A percentile compares a stretch with the other conserved stretches of the same genome.
Conservation (phyloP, 1,140 invertebrate genomes). For the Nebria ingens region DNA sequence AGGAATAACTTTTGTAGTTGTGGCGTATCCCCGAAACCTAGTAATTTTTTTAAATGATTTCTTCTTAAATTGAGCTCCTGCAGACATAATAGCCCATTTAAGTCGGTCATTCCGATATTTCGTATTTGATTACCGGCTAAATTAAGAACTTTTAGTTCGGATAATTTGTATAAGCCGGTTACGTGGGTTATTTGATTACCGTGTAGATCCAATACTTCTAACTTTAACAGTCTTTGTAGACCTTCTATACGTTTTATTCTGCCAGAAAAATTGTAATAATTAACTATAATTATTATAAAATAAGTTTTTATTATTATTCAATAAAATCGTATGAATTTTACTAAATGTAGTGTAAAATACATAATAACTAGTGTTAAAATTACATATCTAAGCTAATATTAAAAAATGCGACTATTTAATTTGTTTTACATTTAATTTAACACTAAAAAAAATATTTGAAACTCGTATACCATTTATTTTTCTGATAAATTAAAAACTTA, state of each 20-base stretch:
- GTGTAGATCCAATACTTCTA: conserved; percentile 86
- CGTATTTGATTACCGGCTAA: conserved; percentile 81
- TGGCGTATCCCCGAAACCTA: conserved; percentile 70
- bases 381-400: too few relatives aligned
- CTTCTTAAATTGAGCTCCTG: conserved; percentile 79
- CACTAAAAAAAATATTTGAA: too few relatives aligned
- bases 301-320: too few relatives aligned
- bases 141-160: conserved; percentile 78
- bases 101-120: conserved; percentile 57
- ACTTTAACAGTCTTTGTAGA: conserved; percentile 53
- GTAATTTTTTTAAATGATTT: conserved; percentile 69
- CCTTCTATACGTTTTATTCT: conserved; percentile 69
- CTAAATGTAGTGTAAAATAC: too few relatives aligned
- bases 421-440: too few relatives aligned
- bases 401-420: too few relatives aligned
- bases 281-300: too few relatives aligned
- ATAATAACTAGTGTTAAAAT: too few relatives aligned
- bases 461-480: too few relatives aligned
- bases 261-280: too few relatives aligned
- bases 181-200: conserved; percentile 72
- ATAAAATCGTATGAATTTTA: too few relatives aligned
- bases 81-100: conserved; percentile 63
- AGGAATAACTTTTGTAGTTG: conserved; percentile 72
- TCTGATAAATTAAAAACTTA: too few relatives aligned
- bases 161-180: conserved; percentile 46